Evolutionary conservation across 2,888 invertebrate species (phyloP), one percentile per base, ranked within the genome.

Genomic region (Mythimna ferrago): DNA sequence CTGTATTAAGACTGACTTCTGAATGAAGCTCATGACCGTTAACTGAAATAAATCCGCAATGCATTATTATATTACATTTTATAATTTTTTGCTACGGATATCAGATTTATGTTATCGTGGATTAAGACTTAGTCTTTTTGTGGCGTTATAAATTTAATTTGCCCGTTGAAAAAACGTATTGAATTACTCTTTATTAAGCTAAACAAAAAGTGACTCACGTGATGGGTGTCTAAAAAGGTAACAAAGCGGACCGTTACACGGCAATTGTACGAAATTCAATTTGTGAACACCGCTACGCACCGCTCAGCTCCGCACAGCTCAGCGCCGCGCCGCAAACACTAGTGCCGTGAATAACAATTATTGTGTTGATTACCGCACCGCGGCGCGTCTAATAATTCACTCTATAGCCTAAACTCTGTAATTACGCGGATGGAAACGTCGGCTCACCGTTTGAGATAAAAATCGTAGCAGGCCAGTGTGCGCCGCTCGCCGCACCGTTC

Each of bases 401-500:
- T 95, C 92, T 90, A 92, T 90, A 89, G 91, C 89, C 93, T 95
- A 95, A 96, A 95, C 94, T 95, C 93, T 94, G 94, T 96, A 95
- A 96, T 96, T 96, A 96, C 93, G 92, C 83, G 92, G 92, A 93
- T 93, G 93, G 94, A 93, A 94, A 93, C 91, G 94, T 91, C 94
- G 94, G 95, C 94, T 94, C 93, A 93, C 94, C 93, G 95, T 94
- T 95, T 93, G 93, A 94, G 95, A 95, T 95, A 94, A 92, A 94
- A 95, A 95, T 95, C 95, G 89, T 91, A 88, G 89, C 82, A 85
- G 85, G 80, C 85, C 83, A 84, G 81, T 63, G 57, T 80, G 53
- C 73, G 80, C 80, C 81, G 78, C 67, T 73, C 78, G 72, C 73
- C 69, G 76, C 78, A 70, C 78, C 79, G 88, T 88, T 88, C 87